A percentile compares a stretch with the other conserved stretches of the same genome.
Evolutionary conservation across 2,888 invertebrate genomes (phyloP).

Genomic region (Lingula anatina): DNA sequence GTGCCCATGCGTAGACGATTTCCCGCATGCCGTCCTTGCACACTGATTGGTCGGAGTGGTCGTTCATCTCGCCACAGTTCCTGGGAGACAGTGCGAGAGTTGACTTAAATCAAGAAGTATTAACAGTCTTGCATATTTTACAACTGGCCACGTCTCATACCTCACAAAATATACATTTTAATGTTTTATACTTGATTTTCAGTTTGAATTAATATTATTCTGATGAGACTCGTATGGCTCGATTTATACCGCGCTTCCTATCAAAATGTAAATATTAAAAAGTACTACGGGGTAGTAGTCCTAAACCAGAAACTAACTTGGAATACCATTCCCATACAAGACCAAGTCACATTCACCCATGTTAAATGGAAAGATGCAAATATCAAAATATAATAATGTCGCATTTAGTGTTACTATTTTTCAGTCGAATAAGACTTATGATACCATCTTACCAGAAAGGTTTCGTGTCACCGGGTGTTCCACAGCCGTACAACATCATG

Average conservation of each 20-base stretch:
- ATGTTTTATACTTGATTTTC: neutral
- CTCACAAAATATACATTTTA: neutral
- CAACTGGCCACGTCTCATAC: neutral
- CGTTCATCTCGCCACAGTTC: constrained; percentile 43
- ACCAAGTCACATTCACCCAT: too few relatives aligned
- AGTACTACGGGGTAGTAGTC: too few relatives aligned
- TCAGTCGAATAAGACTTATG: too few relatives aligned
- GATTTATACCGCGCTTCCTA: too few relatives aligned
- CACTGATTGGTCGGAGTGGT: constrained; percentile 11
- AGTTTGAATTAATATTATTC: neutral
- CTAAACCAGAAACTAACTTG: too few relatives aligned
- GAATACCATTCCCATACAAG: too few relatives aligned
- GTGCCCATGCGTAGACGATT: constrained; percentile 60
- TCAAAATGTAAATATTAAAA: too few relatives aligned
- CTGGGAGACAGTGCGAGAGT: constrained; percentile 18
- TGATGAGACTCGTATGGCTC: constrained; percentile 4
- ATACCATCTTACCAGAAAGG: constrained; percentile 43
- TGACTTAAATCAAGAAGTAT: neutral
- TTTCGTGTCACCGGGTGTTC: constrained; percentile 25
- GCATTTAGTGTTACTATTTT: too few relatives aligned
- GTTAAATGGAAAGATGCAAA: too few relatives aligned
- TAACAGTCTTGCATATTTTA: neutral
- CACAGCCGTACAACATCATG: constrained; percentile 58
- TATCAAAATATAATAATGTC: too few relatives aligned
- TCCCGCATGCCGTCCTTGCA: constrained; percentile 24